Evolutionary conservation across 2,797 vertebrate genomes (phyloP).

Genomic region (Gastrophryne carolinensis): DNA sequence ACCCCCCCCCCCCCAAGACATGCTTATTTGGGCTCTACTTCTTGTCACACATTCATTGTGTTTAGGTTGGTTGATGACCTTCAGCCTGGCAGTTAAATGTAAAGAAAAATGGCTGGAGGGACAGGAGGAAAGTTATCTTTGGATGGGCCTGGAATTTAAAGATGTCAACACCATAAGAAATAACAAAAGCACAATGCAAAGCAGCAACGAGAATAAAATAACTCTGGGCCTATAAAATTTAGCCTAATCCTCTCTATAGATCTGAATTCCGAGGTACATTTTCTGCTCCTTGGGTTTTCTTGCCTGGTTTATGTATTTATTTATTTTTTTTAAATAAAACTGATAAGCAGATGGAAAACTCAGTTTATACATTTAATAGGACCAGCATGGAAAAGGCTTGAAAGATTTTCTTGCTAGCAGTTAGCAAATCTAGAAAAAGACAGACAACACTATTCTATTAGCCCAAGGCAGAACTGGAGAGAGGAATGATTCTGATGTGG

Average conservation of each 20-base stretch:
- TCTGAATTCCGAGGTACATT: constrained; percentile 34
- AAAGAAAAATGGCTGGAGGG: too few relatives aligned
- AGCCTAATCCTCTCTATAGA: constrained; percentile 29
- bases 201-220: not conserved
- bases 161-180: too few relatives aligned
- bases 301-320: constrained; percentile 13
- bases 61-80: too few relatives aligned
- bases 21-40: too few relatives aligned
- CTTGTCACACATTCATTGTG: too few relatives aligned
- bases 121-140: too few relatives aligned
- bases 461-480: constrained; percentile 45
- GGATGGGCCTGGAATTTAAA: too few relatives aligned
- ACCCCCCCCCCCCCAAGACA: too few relatives aligned
- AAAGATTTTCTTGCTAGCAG: constrained; percentile 50
- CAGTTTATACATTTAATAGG: constrained; percentile 44
- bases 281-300: constrained; percentile 27
- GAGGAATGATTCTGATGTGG: constrained; percentile 53
- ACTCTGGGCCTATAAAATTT: constrained; percentile 16
- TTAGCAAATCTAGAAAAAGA: constrained; percentile 49
- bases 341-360: constrained; percentile 51
- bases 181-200: constrained; percentile 31
- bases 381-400: constrained; percentile 38
- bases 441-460: constrained; percentile 53
- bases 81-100: too few relatives aligned
- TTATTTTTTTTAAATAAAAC: constrained; percentile 33